These are phyloP conservation scores for Podarcis siculus DNA, from an alignment of 2,797 vertebrate genomes.

Conservation along the genomic window DNA sequence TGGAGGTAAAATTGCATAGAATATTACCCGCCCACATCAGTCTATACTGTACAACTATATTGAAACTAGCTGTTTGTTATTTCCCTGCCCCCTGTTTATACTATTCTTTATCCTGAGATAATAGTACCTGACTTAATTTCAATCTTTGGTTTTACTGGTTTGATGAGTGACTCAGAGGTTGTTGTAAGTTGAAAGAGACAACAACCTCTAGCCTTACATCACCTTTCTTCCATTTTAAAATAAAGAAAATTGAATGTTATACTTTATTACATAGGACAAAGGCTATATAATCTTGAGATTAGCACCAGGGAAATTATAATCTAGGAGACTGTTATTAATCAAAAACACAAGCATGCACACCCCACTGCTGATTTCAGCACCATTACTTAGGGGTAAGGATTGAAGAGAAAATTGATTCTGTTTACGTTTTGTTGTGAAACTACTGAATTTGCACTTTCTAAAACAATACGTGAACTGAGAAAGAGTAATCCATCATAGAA, in stretches of 20 bases:
- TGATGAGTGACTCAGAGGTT: not conserved
- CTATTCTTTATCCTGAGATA: not conserved
- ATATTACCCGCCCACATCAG: constrained; percentile 55
- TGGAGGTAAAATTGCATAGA: constrained; percentile 65
- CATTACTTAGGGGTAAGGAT: too few relatives aligned
- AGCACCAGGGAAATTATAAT: not conserved
- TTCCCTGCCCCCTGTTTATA: not conserved
- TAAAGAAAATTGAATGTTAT: not conserved
- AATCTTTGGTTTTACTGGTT: not conserved
- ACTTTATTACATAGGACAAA: not conserved
- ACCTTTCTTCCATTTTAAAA: not conserved
- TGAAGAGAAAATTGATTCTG: too few relatives aligned
- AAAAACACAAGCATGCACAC: not conserved
- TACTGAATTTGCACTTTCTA: too few relatives aligned
- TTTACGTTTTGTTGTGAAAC: too few relatives aligned
- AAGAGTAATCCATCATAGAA: too few relatives aligned
- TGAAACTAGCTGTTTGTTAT: constrained; percentile 43
- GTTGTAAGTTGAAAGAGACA: not conserved
- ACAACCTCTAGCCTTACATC: not conserved
- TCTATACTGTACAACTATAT: constrained; percentile 43
- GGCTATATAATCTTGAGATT: not conserved
- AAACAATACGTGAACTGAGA: too few relatives aligned
- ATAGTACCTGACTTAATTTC: not conserved
- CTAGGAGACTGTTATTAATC: not conserved
- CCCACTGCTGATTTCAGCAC: not conserved